Evolutionary conservation across 2,113 vertebrate species (phyloP).

Genomic region (Serilophus lunatus): DNA sequence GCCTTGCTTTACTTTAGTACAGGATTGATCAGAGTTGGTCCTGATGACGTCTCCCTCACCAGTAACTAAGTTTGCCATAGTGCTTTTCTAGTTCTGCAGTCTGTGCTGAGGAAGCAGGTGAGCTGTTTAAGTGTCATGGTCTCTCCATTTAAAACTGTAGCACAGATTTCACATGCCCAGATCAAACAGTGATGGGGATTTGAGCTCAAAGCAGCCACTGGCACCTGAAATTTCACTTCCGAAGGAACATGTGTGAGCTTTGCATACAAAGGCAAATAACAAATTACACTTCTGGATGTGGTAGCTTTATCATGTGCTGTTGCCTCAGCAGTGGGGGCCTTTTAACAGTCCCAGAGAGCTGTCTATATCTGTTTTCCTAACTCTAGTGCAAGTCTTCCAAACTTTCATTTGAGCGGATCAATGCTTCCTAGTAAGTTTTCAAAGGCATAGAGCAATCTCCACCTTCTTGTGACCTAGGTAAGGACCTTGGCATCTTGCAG

Average conservation of each 20-base stretch:
- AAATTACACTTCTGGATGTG: constrained; percentile 1
- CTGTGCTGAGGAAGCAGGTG: neutral
- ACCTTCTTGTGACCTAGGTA: neutral
- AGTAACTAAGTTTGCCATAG: neutral
- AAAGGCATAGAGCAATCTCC: neutral
- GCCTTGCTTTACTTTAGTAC: neutral
- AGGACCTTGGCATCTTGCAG: neutral
- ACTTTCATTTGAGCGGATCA: constrained; percentile 16
- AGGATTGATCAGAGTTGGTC: neutral
- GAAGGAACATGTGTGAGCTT: neutral
- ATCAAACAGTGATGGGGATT: neutral
- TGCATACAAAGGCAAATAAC: constrained; percentile 12
- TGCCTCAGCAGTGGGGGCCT: neutral
- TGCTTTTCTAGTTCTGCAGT: neutral
- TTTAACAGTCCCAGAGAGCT: neutral
- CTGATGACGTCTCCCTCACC: neutral
- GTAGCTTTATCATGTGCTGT: neutral
- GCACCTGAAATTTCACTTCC: constrained; percentile 19
- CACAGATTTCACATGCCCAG: neutral
- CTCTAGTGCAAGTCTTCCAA: neutral
- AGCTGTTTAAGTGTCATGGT: neutral
- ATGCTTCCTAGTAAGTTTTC: constrained; percentile 17
- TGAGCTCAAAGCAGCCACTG: neutral
- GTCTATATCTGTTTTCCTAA: constrained; percentile 1
- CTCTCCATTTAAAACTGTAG: neutral